Base-by-base conservation (phyloP, 2,797 vertebrate species). In the Arctocebus calabarensis region DNA sequence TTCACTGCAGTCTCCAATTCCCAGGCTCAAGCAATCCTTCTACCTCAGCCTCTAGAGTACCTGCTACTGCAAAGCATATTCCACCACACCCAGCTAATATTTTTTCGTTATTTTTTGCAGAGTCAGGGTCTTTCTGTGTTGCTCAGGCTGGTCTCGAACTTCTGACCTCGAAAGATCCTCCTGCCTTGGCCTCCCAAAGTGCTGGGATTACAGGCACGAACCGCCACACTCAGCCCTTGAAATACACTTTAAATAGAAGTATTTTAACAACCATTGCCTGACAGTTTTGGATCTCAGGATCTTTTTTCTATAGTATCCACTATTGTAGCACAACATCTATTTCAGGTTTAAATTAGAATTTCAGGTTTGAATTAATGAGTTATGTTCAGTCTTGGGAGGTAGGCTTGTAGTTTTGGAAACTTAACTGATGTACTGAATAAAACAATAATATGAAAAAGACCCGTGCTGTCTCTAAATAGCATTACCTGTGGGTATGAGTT, bases 391-490 rank as follows among this genome's bases (percentile, higher is more conserved):
- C 34, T 86, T 85, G 68, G 37, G 88, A 95, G 27, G 20, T 84
- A 81, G 64, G 48, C 52, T 95, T 96, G 40, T 96, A 34, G 5
- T 82, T 96, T 95, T 94, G 82, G 55, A 88, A 96, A 82, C 13
- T 3, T 86, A 62, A 78, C 19, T 90, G 61, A 45, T 87, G 40
- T 48, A 81, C n/a, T 22, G 43, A 88, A 43, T 85, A 84, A 88
- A 95, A 45, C 7, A 93, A 52, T 85, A 14, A 55, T 75, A 70
- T 8, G n/a, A 64, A 84, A 77, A 95, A 75, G 37, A 85, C 23
- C 22, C n/a, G 3, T 62, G 12, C 25, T 9, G 7, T 45, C 57
- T 25, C 66, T 32, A 77, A 57, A 52, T 85, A 89, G 45, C 19
- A 37, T 84, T 79, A 74, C 61, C 86, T 93, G 7, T 94, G 29